A percentile compares a stretch with the other conserved stretches of the same genome.
These are phyloP conservation scores for Ernsta delagoae DNA, from an alignment of 2,888 invertebrate genomes.

Conservation along the genomic window DNA sequence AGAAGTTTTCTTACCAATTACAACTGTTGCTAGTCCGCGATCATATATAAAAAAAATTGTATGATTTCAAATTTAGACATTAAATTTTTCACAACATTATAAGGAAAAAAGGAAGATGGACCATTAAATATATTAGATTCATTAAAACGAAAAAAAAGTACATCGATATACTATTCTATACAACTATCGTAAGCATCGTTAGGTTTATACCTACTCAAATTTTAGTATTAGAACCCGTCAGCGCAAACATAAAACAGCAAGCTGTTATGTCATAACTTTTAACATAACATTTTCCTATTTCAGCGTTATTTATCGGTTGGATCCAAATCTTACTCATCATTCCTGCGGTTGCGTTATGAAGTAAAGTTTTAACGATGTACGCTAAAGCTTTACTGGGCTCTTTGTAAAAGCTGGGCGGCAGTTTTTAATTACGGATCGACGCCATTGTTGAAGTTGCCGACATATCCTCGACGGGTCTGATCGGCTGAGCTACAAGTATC, in stretches of 20 bases:
- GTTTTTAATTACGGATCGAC: constrained; percentile 75
- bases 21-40: no score
- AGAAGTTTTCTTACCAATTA: no score
- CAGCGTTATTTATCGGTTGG: neutral
- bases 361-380: constrained; percentile 60
- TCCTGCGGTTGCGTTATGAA: constrained; percentile 42
- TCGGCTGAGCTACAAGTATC: constrained; percentile 47
- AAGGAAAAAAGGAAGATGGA: no score
- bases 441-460: constrained; percentile 62
- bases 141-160: no score
- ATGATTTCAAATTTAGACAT: no score
- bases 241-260: neutral
- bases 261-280: neutral
- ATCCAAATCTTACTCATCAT: constrained; percentile 2
- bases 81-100: no score
- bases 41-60: no score
- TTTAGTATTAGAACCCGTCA: neutral
- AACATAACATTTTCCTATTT: neutral
- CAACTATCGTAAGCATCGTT: no score
- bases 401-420: constrained; percentile 55
- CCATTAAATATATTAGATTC: no score
- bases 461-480: constrained; percentile 60
- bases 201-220: no score
- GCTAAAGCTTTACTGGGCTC: constrained; percentile 41
- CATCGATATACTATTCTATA: no score